Evolutionary conservation across 2,113 vertebrate genomes (phyloP), one percentile per base, ranked within the genome.

Genomic region (Bubo blakistoni): DNA sequence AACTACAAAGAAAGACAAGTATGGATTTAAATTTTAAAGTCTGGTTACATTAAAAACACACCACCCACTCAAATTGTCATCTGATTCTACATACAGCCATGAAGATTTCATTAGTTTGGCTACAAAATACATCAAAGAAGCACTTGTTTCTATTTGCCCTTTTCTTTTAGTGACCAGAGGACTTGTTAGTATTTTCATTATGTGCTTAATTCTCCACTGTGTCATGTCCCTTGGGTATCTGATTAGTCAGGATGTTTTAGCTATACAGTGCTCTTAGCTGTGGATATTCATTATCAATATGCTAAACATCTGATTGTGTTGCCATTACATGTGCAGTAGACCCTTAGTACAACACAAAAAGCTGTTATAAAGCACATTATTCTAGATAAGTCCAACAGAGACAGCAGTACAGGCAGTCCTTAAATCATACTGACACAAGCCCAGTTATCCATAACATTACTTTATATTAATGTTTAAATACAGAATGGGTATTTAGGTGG

Each of bases 291-390:
- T 67, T 86, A 81, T 71, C 63, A 87, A 26, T 70, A 55, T 57
- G 65, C 69, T 86, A 95, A 96, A 74, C 38, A 57, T 89, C 95
- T 96, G 54, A 80, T 80, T 96, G 46, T 86, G 69, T 46, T 84
- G 19, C 59, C 77, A 79, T 92, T 96, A 46, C 18, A 6, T 58
- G 47, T 87, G 59, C 38, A 83, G 69, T 17, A 83, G 32, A 66
- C 44, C 30, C 79, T 26, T 36, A 58, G 15, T 17, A 29, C 26
- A 88, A 82, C 86, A 71, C 15, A 72, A 76, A 87, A 86, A 80
- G 17, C 90, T 73, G 15, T 81, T 92, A 65, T 36, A 78, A 84
- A 95, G 52, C 63, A 88, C 91, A 69, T 95, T 94, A 82, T 94
- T 95, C 49, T 93, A 88, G 49, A 7, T 87, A 93, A 91, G 16